These are phyloP conservation scores for Azemiops feae DNA, from an alignment of 2,113 vertebrate species.

Conservation along the genomic window DNA sequence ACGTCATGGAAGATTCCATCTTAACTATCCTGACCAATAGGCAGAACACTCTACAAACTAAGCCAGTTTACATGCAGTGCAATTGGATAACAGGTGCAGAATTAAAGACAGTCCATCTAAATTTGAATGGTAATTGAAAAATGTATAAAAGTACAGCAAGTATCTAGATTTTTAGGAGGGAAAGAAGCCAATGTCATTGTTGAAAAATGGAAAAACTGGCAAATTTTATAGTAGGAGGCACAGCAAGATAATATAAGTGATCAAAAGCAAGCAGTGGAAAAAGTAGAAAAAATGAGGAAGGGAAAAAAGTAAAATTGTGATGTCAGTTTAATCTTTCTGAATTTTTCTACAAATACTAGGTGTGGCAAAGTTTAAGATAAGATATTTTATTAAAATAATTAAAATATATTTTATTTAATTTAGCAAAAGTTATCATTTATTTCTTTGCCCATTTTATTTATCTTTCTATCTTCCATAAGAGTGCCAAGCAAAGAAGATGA, in stretches of 20 bases:
- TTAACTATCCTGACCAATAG: not conserved
- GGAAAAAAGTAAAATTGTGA: not conserved
- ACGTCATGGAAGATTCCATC: not conserved
- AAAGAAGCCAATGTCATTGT: not conserved
- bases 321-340: not conserved
- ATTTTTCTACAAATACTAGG: not conserved
- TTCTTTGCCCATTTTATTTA: not conserved
- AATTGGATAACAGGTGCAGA: conserved; percentile 5
- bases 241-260: not conserved
- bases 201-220: not conserved
- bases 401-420: not conserved
- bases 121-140: conserved; percentile 16
- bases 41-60: not conserved
- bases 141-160: not conserved
- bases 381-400: not conserved
- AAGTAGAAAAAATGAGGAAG: not conserved
- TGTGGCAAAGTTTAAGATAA: not conserved
- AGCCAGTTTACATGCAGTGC: not conserved
- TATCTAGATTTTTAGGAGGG: not conserved
- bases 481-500: not conserved
- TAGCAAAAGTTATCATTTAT: not conserved
- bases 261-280: not conserved
- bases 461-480: not conserved
- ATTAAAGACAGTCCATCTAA: conserved; percentile 23
- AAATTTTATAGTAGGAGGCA: not conserved